phyloP scores from a whole-genome alignment of 1,140 invertebrate genomes.

The Oncopeltus fasciatus region DNA sequence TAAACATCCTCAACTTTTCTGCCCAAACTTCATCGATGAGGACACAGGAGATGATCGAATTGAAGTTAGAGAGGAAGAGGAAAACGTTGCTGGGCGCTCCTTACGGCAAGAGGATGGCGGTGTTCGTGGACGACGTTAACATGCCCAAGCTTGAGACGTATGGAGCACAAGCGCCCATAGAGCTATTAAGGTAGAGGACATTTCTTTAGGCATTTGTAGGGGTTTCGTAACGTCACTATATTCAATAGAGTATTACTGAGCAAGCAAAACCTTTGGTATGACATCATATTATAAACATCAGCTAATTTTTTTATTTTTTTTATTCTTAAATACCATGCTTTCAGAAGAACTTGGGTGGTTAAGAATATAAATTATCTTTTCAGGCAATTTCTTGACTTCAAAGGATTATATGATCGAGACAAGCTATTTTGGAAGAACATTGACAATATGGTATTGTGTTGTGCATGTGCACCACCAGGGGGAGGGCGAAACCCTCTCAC shows the following conservation, averaged over 20 bases:
- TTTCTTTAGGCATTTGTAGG: too few species aligned
- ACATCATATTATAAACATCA: too few species aligned
- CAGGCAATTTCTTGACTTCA: conserved; percentile 68
- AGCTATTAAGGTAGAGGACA: conserved; percentile 65
- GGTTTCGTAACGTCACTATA: too few species aligned
- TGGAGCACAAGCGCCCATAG: conserved; percentile 78
- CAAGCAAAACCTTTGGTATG: too few species aligned
- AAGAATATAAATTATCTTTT: too few species aligned
- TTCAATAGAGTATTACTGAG: too few species aligned
- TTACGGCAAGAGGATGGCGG: conserved; percentile 62
- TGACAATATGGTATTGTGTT: conserved; percentile 64
- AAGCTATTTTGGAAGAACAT: conserved; percentile 77
- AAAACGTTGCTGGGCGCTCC: conserved; percentile 71
- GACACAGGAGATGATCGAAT: conserved; percentile 66
- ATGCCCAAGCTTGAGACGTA: conserved; percentile 75
- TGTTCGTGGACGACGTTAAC: conserved; percentile 87
- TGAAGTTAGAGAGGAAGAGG: conserved; percentile 65
- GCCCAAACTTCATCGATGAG: conserved; percentile 71
- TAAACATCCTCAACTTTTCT: conserved; percentile 71
- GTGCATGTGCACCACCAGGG: conserved; percentile 75
- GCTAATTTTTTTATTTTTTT: too few species aligned
- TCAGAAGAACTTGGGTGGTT: too few species aligned
- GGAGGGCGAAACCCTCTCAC: conserved; percentile 74
- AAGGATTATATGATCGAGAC: conserved; percentile 69
- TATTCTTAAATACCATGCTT: too few species aligned